These are phyloP conservation scores for Leptinotarsa juncta DNA, from an alignment of 2,888 invertebrate genomes.

Conservation along the genomic window DNA sequence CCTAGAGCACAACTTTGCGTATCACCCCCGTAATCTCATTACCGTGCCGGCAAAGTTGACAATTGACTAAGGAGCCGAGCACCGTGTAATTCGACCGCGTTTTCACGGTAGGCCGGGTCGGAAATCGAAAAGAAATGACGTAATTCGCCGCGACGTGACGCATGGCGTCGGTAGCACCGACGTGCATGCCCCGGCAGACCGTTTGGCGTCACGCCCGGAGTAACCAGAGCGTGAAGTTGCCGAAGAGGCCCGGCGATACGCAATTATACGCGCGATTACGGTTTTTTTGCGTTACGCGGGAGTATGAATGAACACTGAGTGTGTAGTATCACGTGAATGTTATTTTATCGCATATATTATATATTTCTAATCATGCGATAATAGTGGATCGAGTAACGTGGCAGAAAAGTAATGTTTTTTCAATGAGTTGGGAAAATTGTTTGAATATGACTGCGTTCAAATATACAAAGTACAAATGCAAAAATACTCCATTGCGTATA, in stretches of 20 bases:
- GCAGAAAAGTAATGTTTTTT: no score
- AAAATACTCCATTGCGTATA: no score
- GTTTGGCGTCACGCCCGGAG: background rate
- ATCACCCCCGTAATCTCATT: background rate
- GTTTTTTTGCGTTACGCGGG: background rate
- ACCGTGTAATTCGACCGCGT: constrained; percentile 63
- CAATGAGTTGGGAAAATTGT: no score
- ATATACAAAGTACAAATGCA: no score
- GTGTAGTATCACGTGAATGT: no score
- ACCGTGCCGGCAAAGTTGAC: constrained; percentile 3
- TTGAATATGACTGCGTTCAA: no score
- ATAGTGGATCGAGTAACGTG: no score
- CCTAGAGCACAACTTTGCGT: background rate
- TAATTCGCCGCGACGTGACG: constrained; percentile 41
- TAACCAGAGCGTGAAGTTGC: constrained; percentile 2
- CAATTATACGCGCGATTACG: background rate
- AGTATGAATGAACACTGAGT: no score
- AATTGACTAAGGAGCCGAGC: background rate
- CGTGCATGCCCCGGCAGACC: constrained; percentile 5
- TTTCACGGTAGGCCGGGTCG: constrained; percentile 64
- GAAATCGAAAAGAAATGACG: constrained; percentile 63
- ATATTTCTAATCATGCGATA: no score
- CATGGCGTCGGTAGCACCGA: background rate
- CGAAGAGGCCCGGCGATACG: background rate
- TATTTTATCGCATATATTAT: no score